A percentile compares a stretch with the other conserved stretches of the same genome.
Evolutionary conservation across 2,113 vertebrate genomes (phyloP).

Genomic region (Brachirus orientalis): DNA sequence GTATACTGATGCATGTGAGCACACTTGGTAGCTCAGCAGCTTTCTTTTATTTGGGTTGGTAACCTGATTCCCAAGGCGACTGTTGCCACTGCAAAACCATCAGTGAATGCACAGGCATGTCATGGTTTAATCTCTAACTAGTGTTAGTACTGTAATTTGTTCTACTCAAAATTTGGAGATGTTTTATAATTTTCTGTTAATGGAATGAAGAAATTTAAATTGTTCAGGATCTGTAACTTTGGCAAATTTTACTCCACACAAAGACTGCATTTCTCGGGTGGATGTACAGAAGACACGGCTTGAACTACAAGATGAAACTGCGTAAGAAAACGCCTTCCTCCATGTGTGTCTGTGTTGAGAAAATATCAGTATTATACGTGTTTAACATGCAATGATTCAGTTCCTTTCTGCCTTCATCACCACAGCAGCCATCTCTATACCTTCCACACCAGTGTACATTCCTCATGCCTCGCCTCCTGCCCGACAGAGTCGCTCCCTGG

Average conservation of each 20-base stretch:
- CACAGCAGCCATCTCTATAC: conserved; percentile 65
- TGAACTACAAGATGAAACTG: conserved; percentile 65
- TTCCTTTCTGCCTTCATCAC: conserved; percentile 3
- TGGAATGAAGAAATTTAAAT: conserved; percentile 4
- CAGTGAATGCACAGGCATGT: conserved; percentile 27
- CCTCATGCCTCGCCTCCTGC: conserved; percentile 23
- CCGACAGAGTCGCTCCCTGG: conserved; percentile 36
- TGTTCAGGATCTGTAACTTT: conserved; percentile 4
- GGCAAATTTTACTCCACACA: conserved; percentile 5
- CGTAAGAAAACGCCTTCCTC: conserved; percentile 52
- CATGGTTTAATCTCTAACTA: conserved; percentile 50
- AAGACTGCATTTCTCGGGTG: conserved; percentile 8
- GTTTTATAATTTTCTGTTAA: conserved; percentile 10
- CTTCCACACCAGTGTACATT: conserved; percentile 60
- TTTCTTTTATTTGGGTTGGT: conserved; percentile 37
- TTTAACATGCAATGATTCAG: conserved; percentile 3
- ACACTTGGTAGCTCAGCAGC: conserved; percentile 23
- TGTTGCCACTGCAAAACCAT: conserved; percentile 65
- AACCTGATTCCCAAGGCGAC: conserved; percentile 72
- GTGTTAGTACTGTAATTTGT: neutral
- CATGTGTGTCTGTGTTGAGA: neutral
- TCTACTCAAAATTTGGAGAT: conserved; percentile 4
- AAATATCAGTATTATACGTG: neutral
- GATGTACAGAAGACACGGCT: neutral
- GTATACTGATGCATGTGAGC: conserved; percentile 15